Percentiles rank a stretch among this genome's conserved stretches.
Conservation (phyloP, 2,888 invertebrate species). For the Perizoma affinitatum region DNA sequence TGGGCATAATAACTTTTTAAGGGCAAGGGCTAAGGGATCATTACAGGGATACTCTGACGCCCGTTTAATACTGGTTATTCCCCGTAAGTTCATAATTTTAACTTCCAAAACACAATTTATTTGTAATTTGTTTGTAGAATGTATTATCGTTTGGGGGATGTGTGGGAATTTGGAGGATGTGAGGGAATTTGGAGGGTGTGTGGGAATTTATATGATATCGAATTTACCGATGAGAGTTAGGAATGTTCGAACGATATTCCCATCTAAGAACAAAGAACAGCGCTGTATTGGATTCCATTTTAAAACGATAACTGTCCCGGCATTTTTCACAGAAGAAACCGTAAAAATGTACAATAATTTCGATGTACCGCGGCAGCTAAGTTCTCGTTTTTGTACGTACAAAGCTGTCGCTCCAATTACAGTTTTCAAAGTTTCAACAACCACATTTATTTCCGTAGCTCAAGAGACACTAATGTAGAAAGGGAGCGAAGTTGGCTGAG, state of each 20-base stretch:
- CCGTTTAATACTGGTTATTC: slow-evolving; percentile 57
- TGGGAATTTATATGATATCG: too few relatives aligned
- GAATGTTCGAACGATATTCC: neutral
- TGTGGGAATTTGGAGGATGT: neutral
- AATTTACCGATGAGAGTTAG: too few relatives aligned
- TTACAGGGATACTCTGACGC: slow-evolving; percentile 54
- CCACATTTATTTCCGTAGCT: slow-evolving; percentile 32
- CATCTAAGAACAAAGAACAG: neutral
- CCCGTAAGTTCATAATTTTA: slow-evolving; percentile 59
- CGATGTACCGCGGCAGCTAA: slow-evolving; percentile 9
- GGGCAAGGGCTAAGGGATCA: slow-evolving; percentile 49
- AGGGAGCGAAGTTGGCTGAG: slow-evolving; percentile 35
- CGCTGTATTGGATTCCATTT: slow-evolving; percentile 7
- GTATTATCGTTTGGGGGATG: slow-evolving; percentile 40
- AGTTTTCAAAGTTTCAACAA: slow-evolving; percentile 21
- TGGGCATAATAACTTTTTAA: slow-evolving; percentile 54
- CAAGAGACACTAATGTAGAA: slow-evolving; percentile 45
- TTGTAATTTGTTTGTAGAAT: slow-evolving; percentile 42
- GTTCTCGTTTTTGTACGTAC: slow-evolving; percentile 10
- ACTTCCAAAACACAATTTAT: slow-evolving; percentile 46
- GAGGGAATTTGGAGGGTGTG: neutral
- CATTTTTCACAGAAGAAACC: slow-evolving; percentile 12
- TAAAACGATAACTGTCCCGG: slow-evolving; percentile 3
- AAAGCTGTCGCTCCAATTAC: slow-evolving; percentile 21
- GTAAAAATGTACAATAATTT: slow-evolving; percentile 23